Percentiles rank a stretch among this genome's conserved stretches.
Evolutionary conservation across 2,888 invertebrate genomes (phyloP).

Genomic region (Drosophila limbata): DNA sequence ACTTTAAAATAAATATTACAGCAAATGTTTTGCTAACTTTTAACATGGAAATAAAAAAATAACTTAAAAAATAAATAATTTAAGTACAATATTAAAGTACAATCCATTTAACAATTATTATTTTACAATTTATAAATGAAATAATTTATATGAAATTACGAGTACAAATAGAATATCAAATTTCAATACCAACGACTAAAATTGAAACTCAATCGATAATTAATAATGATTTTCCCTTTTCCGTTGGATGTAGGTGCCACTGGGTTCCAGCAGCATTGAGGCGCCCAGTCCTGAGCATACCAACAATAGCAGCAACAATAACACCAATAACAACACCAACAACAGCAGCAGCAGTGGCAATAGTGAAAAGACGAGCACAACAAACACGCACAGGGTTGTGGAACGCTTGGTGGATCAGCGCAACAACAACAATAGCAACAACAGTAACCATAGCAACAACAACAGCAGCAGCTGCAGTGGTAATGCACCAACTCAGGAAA

Average conservation of each 20-base stretch:
- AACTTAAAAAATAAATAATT: too few species aligned
- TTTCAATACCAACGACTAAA: too few species aligned
- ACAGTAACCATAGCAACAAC: slow-evolving; percentile 48
- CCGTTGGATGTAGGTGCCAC: slow-evolving; percentile 54
- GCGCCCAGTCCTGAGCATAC: slow-evolving; percentile 75
- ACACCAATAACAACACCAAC: slow-evolving; percentile 33
- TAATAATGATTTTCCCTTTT: not conserved
- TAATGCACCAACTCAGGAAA: slow-evolving; percentile 30
- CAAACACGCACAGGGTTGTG: slow-evolving; percentile 60
- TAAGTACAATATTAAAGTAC: too few species aligned
- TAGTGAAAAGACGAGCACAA: slow-evolving; percentile 31
- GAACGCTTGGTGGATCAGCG: slow-evolving; percentile 70
- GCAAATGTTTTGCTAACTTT: too few species aligned
- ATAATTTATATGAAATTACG: too few species aligned
- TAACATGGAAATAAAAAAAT: too few species aligned
- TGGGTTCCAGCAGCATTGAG: slow-evolving; percentile 79
- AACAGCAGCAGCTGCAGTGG: slow-evolving; percentile 47
- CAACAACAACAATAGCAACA: slow-evolving; percentile 65
- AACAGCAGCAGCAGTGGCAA: slow-evolving; percentile 24
- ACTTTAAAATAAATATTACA: not conserved
- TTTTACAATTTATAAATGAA: too few species aligned
- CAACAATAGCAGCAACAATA: slow-evolving; percentile 54
- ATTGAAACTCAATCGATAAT: too few species aligned
- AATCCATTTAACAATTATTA: too few species aligned
- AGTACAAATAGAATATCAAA: too few species aligned